Base-by-base conservation (phyloP, 2,113 vertebrate species). In the Rynchops niger region DNA sequence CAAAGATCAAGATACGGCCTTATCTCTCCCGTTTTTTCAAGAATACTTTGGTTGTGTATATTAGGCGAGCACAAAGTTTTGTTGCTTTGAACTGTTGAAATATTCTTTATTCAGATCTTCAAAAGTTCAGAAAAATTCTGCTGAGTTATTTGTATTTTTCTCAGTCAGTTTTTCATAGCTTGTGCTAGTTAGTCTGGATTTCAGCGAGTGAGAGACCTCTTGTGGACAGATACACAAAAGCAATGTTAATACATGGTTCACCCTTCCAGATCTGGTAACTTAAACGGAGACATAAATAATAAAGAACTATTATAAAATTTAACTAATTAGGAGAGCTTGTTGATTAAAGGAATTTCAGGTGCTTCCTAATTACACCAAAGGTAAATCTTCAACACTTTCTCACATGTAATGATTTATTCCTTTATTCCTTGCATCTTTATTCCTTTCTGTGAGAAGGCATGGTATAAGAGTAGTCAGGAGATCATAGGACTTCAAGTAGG, bases 131-230 rank as follows among this genome's bases (percentile, higher is more conserved):
- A 91, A 88, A 88, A 82, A 56, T 74, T 95, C 38, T 3, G 4
- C 38, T 20, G 79, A 53, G 15, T 78, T 82, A 34, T 18, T 40
- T 9, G 18, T 58, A 11, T 27, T 29, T 5, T 77, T 82, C 53
- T 61, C 22, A 38, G 20, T 47, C 80, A 30, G 12, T 49, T 83
- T 86, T 79, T 89, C 7, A 2, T 56, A 42, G 56, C 50, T 17
- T 66, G 36, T 62, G 6, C 36, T 30, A 9, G 25, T 65, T 61
- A 80, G 62, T 47, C 56, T 71, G n/a, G 18, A 42, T 77, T 87
- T 82, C 82, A 86, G 76, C 66, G 76, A 81, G 36, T 32, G 83
- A 86, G 95, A 93, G 96, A 93, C 96, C 93, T 95, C 90, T 92
- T 87, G 96, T 96, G 96, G 97, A 73, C 80, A 91, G 34, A 81